phyloP scores from a whole-genome alignment of 2,113 vertebrate genomes.

The Andinoacara biseriatus region DNA sequence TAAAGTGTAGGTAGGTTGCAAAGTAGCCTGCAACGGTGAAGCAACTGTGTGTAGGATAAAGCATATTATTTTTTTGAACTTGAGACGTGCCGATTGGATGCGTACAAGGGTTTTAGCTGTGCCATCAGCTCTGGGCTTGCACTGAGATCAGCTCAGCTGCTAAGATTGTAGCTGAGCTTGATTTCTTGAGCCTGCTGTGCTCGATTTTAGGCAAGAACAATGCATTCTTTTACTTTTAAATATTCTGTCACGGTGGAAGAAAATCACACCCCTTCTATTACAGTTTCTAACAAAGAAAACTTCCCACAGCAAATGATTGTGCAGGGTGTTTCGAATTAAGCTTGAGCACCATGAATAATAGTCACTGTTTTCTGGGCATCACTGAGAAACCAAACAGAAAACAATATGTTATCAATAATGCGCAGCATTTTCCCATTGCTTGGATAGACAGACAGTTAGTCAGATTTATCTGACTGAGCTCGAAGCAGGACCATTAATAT shows the following conservation, averaged over 20 bases:
- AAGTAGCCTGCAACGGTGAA: not conserved
- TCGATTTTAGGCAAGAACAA: not conserved
- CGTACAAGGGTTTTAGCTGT: not conserved
- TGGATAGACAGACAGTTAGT: conserved; percentile 23
- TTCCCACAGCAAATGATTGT: conserved; percentile 28
- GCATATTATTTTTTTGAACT: too few relatives aligned
- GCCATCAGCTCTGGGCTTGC: not conserved
- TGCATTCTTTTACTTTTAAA: conserved; percentile 7
- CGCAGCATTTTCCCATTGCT: conserved; percentile 7
- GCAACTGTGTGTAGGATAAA: too few relatives aligned
- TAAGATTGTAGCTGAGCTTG: too few relatives aligned
- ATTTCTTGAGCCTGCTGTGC: not conserved
- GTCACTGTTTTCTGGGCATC: conserved; percentile 55
- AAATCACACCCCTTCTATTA: conserved; percentile 7
- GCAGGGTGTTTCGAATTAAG: conserved; percentile 69
- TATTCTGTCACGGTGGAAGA: conserved; percentile 27
- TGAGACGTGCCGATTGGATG: not conserved
- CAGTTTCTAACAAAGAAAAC: conserved; percentile 24
- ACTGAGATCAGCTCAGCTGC: not conserved
- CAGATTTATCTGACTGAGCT: conserved; percentile 17
- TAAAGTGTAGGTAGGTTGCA: not conserved
- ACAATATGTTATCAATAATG: conserved; percentile 68
- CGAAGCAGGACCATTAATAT: conserved; percentile 21
- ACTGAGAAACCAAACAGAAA: conserved; percentile 49
- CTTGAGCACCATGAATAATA: conserved; percentile 65